Conservation (phyloP, 2,797 vertebrate species). For the Aulostomus chinensis region DNA sequence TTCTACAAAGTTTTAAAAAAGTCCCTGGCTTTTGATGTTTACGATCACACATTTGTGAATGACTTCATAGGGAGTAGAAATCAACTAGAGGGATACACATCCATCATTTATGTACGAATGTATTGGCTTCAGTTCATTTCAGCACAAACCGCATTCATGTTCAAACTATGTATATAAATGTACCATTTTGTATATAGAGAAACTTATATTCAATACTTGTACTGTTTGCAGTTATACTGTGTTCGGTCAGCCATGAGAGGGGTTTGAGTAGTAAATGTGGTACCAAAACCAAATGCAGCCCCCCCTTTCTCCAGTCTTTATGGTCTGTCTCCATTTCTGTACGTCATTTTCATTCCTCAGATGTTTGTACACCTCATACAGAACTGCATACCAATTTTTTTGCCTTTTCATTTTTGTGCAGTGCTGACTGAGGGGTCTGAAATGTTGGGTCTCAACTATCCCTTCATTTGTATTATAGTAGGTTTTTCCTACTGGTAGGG, state of each 20-base stretch:
- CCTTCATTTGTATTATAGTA: slow-evolving; percentile 3
- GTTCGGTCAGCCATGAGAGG: slow-evolving; percentile 52
- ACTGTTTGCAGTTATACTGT: slow-evolving; percentile 72
- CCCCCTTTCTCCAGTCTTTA: slow-evolving; percentile 53
- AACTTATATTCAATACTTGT: slow-evolving; percentile 74
- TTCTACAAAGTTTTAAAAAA: slow-evolving; percentile 14
- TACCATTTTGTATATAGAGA: slow-evolving; percentile 80
- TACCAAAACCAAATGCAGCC: slow-evolving; percentile 67
- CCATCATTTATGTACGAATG: slow-evolving; percentile 57
- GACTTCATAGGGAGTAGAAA: slow-evolving; percentile 31
- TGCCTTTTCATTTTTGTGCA: slow-evolving; percentile 32
- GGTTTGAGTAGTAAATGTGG: slow-evolving; percentile 51
- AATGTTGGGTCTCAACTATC: slow-evolving; percentile 10
- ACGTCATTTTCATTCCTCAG: slow-evolving; percentile 28
- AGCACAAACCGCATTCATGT: slow-evolving; percentile 72
- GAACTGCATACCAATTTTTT: slow-evolving; percentile 45
- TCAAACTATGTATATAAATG: slow-evolving; percentile 74
- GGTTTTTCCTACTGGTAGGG: too few species aligned
- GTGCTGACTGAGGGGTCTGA: slow-evolving; percentile 24
- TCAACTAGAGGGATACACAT: slow-evolving; percentile 18
- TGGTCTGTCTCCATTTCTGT: slow-evolving; percentile 41
- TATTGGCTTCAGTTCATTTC: slow-evolving; percentile 69
- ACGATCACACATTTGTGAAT: slow-evolving; percentile 41
- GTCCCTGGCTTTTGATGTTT: slow-evolving; percentile 27
- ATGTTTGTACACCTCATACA: slow-evolving; percentile 32